A percentile compares a stretch with the other conserved stretches of the same genome.
Evolutionary conservation across 2,797 vertebrate genomes (phyloP).

Genomic region (Hoplostethus mediterraneus): DNA sequence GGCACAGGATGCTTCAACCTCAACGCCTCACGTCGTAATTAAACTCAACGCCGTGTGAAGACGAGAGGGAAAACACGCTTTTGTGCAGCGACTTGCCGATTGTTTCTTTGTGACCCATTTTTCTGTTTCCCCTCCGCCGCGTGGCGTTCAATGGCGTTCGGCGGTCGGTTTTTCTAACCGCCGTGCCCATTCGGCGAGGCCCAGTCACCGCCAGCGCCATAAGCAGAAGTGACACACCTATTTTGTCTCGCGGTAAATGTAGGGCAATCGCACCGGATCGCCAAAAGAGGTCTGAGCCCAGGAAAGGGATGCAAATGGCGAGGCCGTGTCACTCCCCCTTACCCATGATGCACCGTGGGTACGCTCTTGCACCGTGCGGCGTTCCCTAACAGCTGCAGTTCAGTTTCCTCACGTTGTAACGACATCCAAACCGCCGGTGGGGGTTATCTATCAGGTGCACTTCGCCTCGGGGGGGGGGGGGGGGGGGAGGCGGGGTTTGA

Average conservation of each 20-base stretch:
- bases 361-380: slow-evolving; percentile 18
- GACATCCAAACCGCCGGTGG: slow-evolving; percentile 66
- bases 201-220: slow-evolving; percentile 56
- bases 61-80: slow-evolving; percentile 35
- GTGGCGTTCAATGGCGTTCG: slow-evolving; percentile 31
- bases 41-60: slow-evolving; percentile 73
- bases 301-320: slow-evolving; percentile 39
- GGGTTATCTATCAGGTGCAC: slow-evolving; percentile 84
- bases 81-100: slow-evolving; percentile 62
- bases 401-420: slow-evolving; percentile 62
- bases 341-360: too few relatives aligned
- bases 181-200: slow-evolving; percentile 25
- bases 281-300: slow-evolving; percentile 43
- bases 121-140: slow-evolving; percentile 14
- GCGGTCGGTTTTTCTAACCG: slow-evolving; percentile 12
- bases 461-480: slow-evolving; percentile 40
- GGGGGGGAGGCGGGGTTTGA: slow-evolving; percentile 34
- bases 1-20: slow-evolving; percentile 65
- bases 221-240: slow-evolving; percentile 70
- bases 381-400: slow-evolving; percentile 44
- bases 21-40: slow-evolving; percentile 74
- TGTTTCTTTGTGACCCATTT: slow-evolving; percentile 78
- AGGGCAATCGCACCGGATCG: slow-evolving; percentile 56
- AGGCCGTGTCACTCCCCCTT: slow-evolving; percentile 33
- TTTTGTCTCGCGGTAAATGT: slow-evolving; percentile 67